Evolutionary conservation across 2,113 vertebrate species (phyloP).

Genomic region (Canis aureus): DNA sequence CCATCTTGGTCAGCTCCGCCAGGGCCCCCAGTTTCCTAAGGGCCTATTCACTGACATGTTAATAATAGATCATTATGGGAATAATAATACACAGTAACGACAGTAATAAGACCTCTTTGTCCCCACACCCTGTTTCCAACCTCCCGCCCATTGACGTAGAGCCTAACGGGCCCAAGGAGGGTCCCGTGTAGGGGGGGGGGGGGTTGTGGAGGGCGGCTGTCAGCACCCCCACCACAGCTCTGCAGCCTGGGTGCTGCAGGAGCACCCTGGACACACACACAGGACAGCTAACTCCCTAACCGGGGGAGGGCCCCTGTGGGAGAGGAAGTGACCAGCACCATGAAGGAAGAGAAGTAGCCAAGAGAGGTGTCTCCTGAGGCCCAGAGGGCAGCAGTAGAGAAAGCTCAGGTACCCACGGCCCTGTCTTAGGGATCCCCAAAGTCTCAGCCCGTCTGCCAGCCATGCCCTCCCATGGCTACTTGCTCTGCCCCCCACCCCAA

Average conservation of each 20-base stretch:
- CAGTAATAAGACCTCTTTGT: not conserved
- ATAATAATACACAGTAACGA: not conserved
- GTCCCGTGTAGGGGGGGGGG: not conserved
- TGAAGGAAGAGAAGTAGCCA: not conserved
- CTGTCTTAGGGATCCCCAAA: not conserved
- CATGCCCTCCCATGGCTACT: not conserved
- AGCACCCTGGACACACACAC: not conserved
- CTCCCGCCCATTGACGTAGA: not conserved
- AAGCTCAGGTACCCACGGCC: not conserved
- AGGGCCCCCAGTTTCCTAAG: constrained; percentile 21
- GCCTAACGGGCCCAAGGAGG: not conserved
- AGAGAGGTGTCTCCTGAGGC: not conserved
- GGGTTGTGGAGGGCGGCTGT: not conserved
- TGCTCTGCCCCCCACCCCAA: accelerated
- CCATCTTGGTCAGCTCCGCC: not conserved
- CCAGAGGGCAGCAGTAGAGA: not conserved
- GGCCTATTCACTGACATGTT: not conserved
- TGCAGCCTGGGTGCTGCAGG: not conserved
- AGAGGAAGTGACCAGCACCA: not conserved
- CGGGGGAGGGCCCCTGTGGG: not conserved
- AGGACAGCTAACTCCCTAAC: too few relatives aligned
- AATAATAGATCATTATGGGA: not conserved
- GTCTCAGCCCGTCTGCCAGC: not conserved
- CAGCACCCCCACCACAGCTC: not conserved
- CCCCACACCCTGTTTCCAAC: not conserved